A percentile compares a stretch with the other conserved stretches of the same genome.
Conservation (phyloP, 2,888 invertebrate species). For the Leptopilina drosophilae region DNA sequence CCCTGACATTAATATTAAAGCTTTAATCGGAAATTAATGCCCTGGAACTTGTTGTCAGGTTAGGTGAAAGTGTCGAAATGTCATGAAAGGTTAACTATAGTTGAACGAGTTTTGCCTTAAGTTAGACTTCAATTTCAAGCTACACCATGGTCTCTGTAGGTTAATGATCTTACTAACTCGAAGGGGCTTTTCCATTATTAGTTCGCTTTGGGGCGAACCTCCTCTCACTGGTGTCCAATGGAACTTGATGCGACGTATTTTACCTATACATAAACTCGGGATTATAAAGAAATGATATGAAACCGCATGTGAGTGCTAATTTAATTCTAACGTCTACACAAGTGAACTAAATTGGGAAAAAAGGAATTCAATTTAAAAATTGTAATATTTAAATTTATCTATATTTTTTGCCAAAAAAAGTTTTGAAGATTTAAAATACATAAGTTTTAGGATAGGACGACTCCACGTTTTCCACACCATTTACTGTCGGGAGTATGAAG, state of each 20-base stretch:
- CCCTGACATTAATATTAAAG: not conserved
- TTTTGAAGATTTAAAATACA: too few species aligned
- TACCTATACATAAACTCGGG: not conserved
- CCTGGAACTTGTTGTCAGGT: constrained; percentile 10
- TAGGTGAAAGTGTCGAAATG: constrained; percentile 62
- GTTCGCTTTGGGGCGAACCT: constrained; percentile 60
- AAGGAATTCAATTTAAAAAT: too few species aligned
- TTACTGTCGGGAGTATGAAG: too few species aligned
- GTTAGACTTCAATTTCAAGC: constrained; percentile 68
- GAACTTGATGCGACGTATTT: constrained; percentile 34
- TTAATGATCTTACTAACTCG: constrained; percentile 74
- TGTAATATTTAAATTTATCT: too few species aligned
- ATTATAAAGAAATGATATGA: too few species aligned
- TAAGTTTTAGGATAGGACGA: too few species aligned
- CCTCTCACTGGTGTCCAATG: constrained; percentile 46
- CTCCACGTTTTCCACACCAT: too few species aligned
- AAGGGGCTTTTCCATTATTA: constrained; percentile 72
- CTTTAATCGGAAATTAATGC: not conserved
- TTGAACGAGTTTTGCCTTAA: constrained; percentile 70
- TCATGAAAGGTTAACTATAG: constrained; percentile 71
- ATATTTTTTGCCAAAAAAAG: too few species aligned
- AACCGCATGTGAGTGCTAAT: too few species aligned
- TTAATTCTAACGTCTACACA: too few species aligned
- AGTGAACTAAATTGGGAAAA: too few species aligned
- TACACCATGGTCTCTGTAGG: constrained; percentile 60